Base-by-base conservation (phyloP, 1,140 invertebrate species). In the Wiebesia pumilae region DNA sequence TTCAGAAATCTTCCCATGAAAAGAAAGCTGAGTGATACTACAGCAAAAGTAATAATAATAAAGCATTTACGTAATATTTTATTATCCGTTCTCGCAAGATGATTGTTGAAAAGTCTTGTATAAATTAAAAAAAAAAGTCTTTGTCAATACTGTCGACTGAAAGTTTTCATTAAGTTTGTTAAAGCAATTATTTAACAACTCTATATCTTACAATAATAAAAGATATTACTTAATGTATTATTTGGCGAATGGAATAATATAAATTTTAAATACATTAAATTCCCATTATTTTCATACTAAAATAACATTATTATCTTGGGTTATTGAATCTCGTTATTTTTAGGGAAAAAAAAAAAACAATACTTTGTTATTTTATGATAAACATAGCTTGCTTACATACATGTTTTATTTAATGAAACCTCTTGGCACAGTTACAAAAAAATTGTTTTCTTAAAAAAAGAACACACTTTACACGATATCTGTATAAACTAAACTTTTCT, bases 1-100 rank as follows among this genome's bases (percentile, higher is more conserved):
- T 43, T 54, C 19, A 33, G 19, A 62, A 47, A 47, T 67, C 80
- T 81, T 81, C 80, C 38, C 65, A 81, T 35, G 65, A 81, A 69
- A 69, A 33, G 1, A 27, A 65, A 81, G 21, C 40, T 40, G 30
- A 81, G 6, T 40, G 4, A 10, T 40, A 62, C 9, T 81, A 16
- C 27, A 65, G 35, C 1, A 21, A 81, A 40, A 65, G 54, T 54
- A 33, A 54, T 54, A 54, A 54, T 54, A 54, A 21, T 54, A 78
- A 33, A 54, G 4, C 3, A 35, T 27, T 78, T 54, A 35, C 30
- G 27, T 77, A 77, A 77, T 51, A 75, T 75, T 40, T 16, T n/a
- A 77, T 51, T 47, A 54, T 24, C 16, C 12, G 1, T 78, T 54
- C 3, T 21, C 6, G 24, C 16, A 78, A 54, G 12, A 33, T 47